Conservation (phyloP, 2,888 invertebrate species). For the Drosophila putrida region DNA sequence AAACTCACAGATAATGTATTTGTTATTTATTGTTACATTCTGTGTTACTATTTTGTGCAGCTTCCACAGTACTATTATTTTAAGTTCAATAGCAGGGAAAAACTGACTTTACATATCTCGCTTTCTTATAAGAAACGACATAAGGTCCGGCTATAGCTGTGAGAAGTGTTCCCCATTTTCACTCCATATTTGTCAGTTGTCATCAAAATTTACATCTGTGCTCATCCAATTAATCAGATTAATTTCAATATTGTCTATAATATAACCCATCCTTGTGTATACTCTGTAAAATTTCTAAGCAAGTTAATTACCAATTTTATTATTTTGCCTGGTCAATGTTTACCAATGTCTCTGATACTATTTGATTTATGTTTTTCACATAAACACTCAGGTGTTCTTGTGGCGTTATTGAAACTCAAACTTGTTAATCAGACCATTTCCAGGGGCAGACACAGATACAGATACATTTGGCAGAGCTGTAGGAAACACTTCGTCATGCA, state of each 20-base stretch:
- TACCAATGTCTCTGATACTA: slow-evolving; percentile 11
- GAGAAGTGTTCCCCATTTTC: no score
- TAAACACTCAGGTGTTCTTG: slow-evolving; percentile 18
- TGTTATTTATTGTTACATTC: no score
- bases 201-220: slow-evolving; percentile 6
- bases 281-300: neutral
- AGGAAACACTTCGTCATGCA: slow-evolving; percentile 42
- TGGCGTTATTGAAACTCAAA: slow-evolving; percentile 47
- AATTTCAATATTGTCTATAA: neutral
- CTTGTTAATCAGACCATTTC: slow-evolving; percentile 54
- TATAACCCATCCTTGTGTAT: neutral
- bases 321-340: slow-evolving; percentile 3
- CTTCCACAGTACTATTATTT: no score
- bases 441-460: neutral
- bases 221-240: neutral
- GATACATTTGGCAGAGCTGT: slow-evolving; percentile 1
- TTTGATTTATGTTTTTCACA: slow-evolving; percentile 26
- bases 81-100: no score
- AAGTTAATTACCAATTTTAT: slow-evolving; percentile 11
- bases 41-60: no score
- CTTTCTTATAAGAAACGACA: no score
- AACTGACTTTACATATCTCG: no score
- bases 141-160: no score
- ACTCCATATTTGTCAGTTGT: no score
- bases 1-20: no score